Conservation (phyloP, 1,140 invertebrate genomes). For the Rhagoletis zephyria region DNA sequence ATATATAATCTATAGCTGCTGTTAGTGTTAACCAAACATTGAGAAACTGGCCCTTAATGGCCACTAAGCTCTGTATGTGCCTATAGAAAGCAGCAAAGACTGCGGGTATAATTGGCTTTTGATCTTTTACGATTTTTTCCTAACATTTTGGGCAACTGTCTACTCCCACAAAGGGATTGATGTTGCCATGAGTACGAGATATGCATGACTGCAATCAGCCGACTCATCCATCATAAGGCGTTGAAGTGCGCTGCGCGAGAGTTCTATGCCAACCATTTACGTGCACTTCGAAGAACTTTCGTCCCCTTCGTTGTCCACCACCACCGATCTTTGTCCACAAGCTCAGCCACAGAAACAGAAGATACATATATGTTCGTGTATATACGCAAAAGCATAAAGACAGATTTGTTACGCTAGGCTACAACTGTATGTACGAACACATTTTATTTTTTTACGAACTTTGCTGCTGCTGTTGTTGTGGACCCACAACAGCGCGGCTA, state of each 20-base stretch:
- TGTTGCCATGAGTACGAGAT: neutral
- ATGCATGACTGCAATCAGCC: neutral
- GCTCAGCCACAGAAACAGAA: neutral
- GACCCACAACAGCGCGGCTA: conserved; percentile 63
- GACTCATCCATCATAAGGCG: neutral
- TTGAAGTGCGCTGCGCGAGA: neutral
- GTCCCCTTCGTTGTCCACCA: neutral
- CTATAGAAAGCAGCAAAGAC: no score
- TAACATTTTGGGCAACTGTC: no score
- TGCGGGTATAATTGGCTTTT: no score
- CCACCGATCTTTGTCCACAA: neutral
- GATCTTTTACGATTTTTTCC: no score
- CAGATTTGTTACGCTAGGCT: no score
- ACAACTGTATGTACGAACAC: neutral
- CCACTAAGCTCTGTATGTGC: no score
- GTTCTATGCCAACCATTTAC: neutral
- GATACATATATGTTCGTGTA: no score
- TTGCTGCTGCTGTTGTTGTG: conserved; percentile 52
- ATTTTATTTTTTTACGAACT: conserved; percentile 46
- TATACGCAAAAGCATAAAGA: no score
- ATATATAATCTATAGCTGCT: no score
- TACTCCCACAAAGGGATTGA: no score
- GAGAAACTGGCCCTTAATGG: no score
- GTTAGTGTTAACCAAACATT: no score
- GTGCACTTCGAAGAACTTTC: neutral